Percentiles rank a stretch among this genome's conserved stretches.
phyloP scores from a whole-genome alignment of 1,140 invertebrate genomes.

The Melipona quadrifasciata region DNA sequence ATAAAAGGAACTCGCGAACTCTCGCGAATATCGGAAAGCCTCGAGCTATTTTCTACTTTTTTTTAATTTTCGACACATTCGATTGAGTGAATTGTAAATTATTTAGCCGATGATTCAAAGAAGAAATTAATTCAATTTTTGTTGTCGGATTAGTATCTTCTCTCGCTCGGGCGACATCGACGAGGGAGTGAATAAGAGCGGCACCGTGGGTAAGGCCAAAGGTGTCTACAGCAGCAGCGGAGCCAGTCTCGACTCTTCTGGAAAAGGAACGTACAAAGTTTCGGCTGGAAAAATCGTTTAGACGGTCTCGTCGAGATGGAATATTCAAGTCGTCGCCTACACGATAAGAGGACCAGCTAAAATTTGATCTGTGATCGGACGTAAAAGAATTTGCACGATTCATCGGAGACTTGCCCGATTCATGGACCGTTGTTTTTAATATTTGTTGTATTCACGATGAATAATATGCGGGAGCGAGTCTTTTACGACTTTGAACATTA shows the following conservation, averaged over 20 bases:
- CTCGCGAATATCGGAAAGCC: no score
- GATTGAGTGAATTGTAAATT: no score
- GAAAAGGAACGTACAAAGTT: constrained; percentile 77
- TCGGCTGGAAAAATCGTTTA: constrained; percentile 75
- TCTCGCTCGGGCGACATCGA: constrained; percentile 68
- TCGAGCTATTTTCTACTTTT: background rate
- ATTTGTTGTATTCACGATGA: background rate
- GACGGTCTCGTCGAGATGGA: background rate
- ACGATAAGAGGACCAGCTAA: background rate
- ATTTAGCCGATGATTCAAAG: background rate
- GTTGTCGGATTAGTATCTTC: constrained; percentile 58
- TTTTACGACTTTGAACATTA: background rate
- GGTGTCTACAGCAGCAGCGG: constrained; percentile 78
- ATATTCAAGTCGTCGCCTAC: no score
- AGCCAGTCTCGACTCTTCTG: constrained; percentile 69
- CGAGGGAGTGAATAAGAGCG: constrained; percentile 67
- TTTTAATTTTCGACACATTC: no score
- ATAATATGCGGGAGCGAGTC: background rate
- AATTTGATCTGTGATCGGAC: constrained; percentile 23
- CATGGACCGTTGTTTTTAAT: constrained; percentile 5
- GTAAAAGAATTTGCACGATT: background rate
- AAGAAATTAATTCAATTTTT: background rate
- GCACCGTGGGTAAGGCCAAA: constrained; percentile 71
- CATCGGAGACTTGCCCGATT: background rate
- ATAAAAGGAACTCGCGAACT: background rate